Conservation (phyloP, 2,113 vertebrate genomes). For the Thryonomys swinderianus region DNA sequence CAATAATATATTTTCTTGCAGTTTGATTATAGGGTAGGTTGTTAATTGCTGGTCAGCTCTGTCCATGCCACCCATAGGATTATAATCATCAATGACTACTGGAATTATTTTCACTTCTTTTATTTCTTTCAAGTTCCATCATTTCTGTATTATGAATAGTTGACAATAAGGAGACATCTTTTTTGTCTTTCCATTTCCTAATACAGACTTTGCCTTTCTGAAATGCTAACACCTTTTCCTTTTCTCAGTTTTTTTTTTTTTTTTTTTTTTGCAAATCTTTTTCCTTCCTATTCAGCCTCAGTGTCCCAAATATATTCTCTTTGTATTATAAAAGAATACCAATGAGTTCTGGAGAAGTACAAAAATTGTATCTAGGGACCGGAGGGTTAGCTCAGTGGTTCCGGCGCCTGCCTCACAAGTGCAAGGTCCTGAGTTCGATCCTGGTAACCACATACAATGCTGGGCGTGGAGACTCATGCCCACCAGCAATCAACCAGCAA, state of each 20-base stretch:
- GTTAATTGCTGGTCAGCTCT: neutral
- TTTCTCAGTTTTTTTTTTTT: neutral
- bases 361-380: neutral
- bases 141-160: neutral
- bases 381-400: too few relatives aligned
- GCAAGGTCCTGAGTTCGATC: too few relatives aligned
- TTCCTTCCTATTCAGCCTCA: neutral
- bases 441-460: too few relatives aligned
- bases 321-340: neutral
- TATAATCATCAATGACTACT: neutral
- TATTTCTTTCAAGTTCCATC: neutral
- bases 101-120: neutral
- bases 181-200: neutral
- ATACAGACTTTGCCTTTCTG: neutral
- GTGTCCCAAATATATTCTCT: neutral
- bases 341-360: neutral
- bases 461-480: too few relatives aligned
- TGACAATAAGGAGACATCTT: neutral
- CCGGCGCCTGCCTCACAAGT: too few relatives aligned
- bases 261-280: neutral
- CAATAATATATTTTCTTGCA: neutral
- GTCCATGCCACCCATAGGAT: neutral
- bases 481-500: too few relatives aligned
- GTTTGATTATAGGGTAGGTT: neutral
- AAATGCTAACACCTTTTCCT: neutral